These are phyloP conservation scores for Yponomeuta sedellus DNA, from an alignment of 2,888 invertebrate species.

Conservation along the genomic window DNA sequence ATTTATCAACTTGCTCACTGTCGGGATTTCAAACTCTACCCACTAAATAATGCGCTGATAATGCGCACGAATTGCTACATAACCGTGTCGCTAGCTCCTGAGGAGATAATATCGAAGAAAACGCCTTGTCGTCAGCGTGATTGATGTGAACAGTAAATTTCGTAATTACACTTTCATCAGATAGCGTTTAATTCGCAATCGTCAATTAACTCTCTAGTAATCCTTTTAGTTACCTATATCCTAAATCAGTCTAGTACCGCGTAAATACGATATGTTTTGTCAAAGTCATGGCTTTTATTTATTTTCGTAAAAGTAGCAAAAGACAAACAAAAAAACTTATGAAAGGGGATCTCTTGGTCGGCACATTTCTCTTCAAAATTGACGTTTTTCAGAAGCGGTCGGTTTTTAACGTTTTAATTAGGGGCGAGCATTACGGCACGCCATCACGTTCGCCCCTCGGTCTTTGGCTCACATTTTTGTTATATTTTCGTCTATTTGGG, in stretches of 20 bases:
- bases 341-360: slow-evolving; percentile 67
- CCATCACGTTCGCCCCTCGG: slow-evolving; percentile 73
- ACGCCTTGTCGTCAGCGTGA: slow-evolving; percentile 12
- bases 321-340: slow-evolving; percentile 60
- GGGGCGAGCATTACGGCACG: slow-evolving; percentile 75
- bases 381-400: slow-evolving; percentile 73
- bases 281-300: slow-evolving; percentile 37
- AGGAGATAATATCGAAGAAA: slow-evolving; percentile 13
- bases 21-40: slow-evolving; percentile 56
- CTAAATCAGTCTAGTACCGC: neutral
- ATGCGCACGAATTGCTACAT: slow-evolving; percentile 32
- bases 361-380: slow-evolving; percentile 75
- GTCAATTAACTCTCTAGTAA: neutral
- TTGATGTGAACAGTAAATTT: slow-evolving; percentile 13
- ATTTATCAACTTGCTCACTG: slow-evolving; percentile 67
- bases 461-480: slow-evolving; percentile 72
- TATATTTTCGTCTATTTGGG: slow-evolving; percentile 74
- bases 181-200: slow-evolving; percentile 9
- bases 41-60: slow-evolving; percentile 49
- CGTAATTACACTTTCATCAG: slow-evolving; percentile 13
- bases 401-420: slow-evolving; percentile 77
- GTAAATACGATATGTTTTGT: neutral
- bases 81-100: slow-evolving; percentile 7
- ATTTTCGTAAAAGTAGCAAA: slow-evolving; percentile 47
- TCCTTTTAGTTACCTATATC: neutral